A percentile compares a stretch with the other conserved stretches of the same genome.
Conservation (phyloP, 1,140 invertebrate species). For the Drosophila nasuta region DNA sequence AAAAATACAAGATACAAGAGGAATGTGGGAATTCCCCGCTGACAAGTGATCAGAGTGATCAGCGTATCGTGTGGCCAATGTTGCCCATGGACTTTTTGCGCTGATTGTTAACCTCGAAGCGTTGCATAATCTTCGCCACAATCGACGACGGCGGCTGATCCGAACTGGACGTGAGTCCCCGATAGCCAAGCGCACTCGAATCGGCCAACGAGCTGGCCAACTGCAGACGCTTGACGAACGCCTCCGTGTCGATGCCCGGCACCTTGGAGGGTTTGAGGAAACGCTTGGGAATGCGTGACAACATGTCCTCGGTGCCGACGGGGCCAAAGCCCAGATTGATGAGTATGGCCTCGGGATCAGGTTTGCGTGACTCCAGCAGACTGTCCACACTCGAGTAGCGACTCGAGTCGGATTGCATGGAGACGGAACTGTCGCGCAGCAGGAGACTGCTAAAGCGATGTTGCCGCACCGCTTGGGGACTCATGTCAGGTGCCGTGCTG, state of each 20-base stretch:
- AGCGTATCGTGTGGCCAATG: slow-evolving; percentile 69
- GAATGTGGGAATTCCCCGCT: slow-evolving; percentile 5
- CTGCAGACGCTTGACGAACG: slow-evolving; percentile 87
- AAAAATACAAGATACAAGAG: background rate
- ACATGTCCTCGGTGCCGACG: slow-evolving; percentile 81
- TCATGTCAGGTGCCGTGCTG: slow-evolving; percentile 63
- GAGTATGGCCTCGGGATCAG: slow-evolving; percentile 90
- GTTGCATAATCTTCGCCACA: slow-evolving; percentile 83
- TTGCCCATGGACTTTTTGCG: slow-evolving; percentile 79
- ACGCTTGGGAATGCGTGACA: slow-evolving; percentile 87
- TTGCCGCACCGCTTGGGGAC: slow-evolving; percentile 64
- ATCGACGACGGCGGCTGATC: slow-evolving; percentile 80
- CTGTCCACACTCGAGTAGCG: slow-evolving; percentile 91
- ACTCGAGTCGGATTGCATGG: slow-evolving; percentile 89
- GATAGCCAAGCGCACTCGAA: slow-evolving; percentile 88
- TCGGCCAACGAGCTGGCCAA: slow-evolving; percentile 87
- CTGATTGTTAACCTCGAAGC: slow-evolving; percentile 83
- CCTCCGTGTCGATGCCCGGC: slow-evolving; percentile 87
- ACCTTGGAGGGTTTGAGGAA: slow-evolving; percentile 88
- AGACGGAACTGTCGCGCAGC: slow-evolving; percentile 86
- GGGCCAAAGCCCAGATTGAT: slow-evolving; percentile 88
- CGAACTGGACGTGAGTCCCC: slow-evolving; percentile 87
- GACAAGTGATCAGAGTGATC: slow-evolving; percentile 12
- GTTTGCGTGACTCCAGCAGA: slow-evolving; percentile 88
- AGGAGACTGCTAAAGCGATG: slow-evolving; percentile 72